Evolutionary conservation across 2,113 vertebrate genomes (phyloP).

Genomic region (Dasyornis broadbenti): DNA sequence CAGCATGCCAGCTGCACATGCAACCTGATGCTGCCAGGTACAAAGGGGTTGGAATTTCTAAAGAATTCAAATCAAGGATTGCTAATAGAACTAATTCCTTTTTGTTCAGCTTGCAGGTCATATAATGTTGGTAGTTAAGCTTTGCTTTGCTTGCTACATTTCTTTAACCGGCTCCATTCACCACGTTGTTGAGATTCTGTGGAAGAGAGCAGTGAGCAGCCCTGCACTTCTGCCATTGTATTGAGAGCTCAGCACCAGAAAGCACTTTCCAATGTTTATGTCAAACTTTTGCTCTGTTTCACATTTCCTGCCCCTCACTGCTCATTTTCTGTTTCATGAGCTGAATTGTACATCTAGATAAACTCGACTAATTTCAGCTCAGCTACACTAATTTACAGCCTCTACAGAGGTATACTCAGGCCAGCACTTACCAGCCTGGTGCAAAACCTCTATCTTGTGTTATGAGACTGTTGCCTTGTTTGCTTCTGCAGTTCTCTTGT

Average conservation of each 20-base stretch:
- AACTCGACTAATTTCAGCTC: background rate
- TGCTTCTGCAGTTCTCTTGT: background rate
- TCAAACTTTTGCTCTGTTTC: background rate
- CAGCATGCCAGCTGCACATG: background rate
- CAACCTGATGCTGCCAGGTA: background rate
- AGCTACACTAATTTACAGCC: background rate
- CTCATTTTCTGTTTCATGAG: background rate
- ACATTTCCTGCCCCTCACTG: background rate
- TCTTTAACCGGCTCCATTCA: background rate
- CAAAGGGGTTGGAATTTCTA: background rate
- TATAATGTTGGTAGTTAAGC: background rate
- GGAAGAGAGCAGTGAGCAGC: background rate
- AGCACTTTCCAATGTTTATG: background rate
- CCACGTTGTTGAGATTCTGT: background rate
- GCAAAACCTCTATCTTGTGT: background rate
- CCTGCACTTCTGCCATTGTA: background rate
- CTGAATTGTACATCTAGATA: background rate
- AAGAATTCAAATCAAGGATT: background rate
- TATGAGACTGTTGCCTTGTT: background rate
- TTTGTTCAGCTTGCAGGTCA: background rate
- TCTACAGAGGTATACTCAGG: background rate
- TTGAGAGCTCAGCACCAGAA: background rate
- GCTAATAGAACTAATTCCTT: background rate
- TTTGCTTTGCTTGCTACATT: background rate
- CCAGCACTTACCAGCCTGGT: fast-evolving